phyloP scores from a whole-genome alignment of 2,888 invertebrate species.

The Copidosoma aretas region DNA sequence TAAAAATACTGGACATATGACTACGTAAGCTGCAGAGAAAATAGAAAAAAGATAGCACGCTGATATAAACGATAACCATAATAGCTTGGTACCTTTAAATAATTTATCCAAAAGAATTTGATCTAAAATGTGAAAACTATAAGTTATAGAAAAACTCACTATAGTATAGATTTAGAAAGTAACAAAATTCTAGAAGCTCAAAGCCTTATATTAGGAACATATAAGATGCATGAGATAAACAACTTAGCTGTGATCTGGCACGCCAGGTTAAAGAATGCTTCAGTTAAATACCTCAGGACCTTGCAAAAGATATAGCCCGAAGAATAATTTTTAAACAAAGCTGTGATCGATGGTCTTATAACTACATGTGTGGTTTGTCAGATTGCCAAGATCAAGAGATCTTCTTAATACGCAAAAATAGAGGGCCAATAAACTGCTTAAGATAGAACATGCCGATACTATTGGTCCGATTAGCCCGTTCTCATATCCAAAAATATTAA shows the following conservation, averaged over 20 bases:
- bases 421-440: slow-evolving; percentile 38
- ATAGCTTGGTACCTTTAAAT: neutral
- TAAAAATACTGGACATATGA: slow-evolving; percentile 18
- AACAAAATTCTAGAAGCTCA: neutral
- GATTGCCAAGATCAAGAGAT: slow-evolving; percentile 43
- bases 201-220: slow-evolving; percentile 9
- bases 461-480: slow-evolving; percentile 40
- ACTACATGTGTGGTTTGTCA: slow-evolving; percentile 43
- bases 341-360: slow-evolving; percentile 42
- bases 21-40: neutral
- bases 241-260: slow-evolving; percentile 46
- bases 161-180: slow-evolving; percentile 15
- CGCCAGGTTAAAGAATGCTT: slow-evolving; percentile 43
- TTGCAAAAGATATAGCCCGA: slow-evolving; percentile 36
- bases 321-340: slow-evolving; percentile 24
- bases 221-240: slow-evolving; percentile 20
- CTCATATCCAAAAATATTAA: slow-evolving; percentile 37
- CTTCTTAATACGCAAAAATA: slow-evolving; percentile 37
- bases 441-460: slow-evolving; percentile 42
- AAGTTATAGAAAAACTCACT: slow-evolving; percentile 31
- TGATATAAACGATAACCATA: neutral
- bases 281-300: slow-evolving; percentile 40
- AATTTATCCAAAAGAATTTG: neutral
- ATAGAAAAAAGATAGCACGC: neutral
- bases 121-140: too few relatives aligned